Evolutionary conservation across 2,888 invertebrate species (phyloP).

Genomic region (Plebejus argus): DNA sequence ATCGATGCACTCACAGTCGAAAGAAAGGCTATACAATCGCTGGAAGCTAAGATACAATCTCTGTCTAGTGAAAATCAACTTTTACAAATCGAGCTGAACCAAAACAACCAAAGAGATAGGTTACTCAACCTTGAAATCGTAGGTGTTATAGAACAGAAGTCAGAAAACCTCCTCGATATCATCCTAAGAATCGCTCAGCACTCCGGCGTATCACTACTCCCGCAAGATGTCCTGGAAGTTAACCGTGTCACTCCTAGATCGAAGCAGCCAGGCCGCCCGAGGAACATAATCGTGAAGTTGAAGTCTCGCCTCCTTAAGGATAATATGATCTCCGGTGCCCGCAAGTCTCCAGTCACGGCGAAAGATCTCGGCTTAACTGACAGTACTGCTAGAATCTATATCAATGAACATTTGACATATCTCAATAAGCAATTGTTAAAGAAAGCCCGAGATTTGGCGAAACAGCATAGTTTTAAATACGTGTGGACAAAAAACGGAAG

Average conservation of each 20-base stretch:
- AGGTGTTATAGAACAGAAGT: not conserved
- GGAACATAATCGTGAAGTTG: conserved; percentile 15
- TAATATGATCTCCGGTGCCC: conserved; percentile 16
- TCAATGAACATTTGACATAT: conserved; percentile 6
- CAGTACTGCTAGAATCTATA: not conserved
- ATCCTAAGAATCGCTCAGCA: not conserved
- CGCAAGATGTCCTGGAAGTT: conserved; percentile 1
- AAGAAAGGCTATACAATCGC: not conserved
- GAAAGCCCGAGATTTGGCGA: conserved; percentile 13
- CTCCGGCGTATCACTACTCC: not conserved
- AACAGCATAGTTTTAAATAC: conserved; percentile 25
- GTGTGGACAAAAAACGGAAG: conserved; percentile 37
- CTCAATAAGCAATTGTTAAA: conserved; percentile 19
- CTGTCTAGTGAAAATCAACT: not conserved
- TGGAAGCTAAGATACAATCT: not conserved
- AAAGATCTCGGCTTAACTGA: not conserved
- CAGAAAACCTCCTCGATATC: not conserved
- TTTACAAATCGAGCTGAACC: not conserved
- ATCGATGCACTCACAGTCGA: not conserved
- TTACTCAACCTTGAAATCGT: not conserved
- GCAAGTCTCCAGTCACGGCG: not conserved
- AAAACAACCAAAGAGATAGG: not conserved
- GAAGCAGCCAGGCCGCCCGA: not conserved
- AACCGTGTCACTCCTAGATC: conserved; percentile 38
- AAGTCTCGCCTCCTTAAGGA: not conserved